A percentile compares a stretch with the other conserved stretches of the same genome.
phyloP scores from a whole-genome alignment of 35 echinoderm and acorn worm species.

The Heliocidaris erythrogramma region DNA sequence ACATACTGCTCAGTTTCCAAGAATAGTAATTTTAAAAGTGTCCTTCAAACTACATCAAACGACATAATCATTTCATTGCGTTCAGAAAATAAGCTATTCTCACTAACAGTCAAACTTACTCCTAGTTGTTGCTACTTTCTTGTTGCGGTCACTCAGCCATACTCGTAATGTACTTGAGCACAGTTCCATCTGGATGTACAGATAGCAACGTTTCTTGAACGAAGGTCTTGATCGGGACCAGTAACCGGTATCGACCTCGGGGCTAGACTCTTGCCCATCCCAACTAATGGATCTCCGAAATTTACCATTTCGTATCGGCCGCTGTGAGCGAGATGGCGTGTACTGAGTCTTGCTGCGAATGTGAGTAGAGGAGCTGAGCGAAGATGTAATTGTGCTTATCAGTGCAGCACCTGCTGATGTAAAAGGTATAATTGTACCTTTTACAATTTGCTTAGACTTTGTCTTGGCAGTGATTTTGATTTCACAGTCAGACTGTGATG shows the following conservation, averaged over 20 bases:
- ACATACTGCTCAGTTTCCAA: too few relatives aligned
- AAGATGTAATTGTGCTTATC: not conserved
- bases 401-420: not conserved
- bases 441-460: not conserved
- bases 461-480: not conserved
- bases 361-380: not conserved
- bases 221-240: not conserved
- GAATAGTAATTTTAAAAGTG: too few relatives aligned
- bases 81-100: too few relatives aligned
- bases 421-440: not conserved
- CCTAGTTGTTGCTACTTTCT: not conserved
- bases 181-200: conserved; percentile 78
- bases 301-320: not conserved
- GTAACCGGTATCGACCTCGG: not conserved
- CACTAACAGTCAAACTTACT: not conserved
- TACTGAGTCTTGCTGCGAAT: not conserved
- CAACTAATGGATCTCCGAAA: conserved; percentile 44
- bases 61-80: too few relatives aligned
- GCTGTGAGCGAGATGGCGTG: not conserved
- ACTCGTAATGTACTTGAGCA: conserved; percentile 49
- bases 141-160: conserved; percentile 61
- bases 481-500: not conserved
- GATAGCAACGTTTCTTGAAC: not conserved
- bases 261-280: conserved; percentile 29
- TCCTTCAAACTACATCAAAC: too few relatives aligned